A percentile compares a stretch with the other conserved stretches of the same genome.
Evolutionary conservation across 2,113 vertebrate species (phyloP).

Genomic region (Rhinolophus ferrumequinum): DNA sequence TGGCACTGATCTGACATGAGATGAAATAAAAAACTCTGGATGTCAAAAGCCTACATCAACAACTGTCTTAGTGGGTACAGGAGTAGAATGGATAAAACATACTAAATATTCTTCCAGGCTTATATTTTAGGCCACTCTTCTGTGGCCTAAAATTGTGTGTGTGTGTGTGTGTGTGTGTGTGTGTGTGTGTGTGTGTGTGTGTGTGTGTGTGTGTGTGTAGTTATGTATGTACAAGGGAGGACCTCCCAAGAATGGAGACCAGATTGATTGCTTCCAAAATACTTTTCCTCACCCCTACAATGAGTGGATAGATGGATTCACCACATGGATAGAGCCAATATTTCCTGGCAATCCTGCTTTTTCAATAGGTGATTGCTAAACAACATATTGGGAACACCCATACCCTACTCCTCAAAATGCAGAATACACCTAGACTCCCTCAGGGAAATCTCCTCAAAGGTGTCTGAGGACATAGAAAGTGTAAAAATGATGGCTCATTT

Average conservation of each 20-base stretch:
- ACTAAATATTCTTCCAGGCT: not conserved
- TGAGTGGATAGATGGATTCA: not conserved
- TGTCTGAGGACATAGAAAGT: not conserved
- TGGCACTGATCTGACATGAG: not conserved
- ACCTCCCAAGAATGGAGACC: not conserved
- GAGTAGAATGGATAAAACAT: not conserved
- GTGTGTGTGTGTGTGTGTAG: no score
- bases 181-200: not conserved
- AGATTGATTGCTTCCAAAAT: not conserved
- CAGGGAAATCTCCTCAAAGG: not conserved
- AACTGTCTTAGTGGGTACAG: not conserved
- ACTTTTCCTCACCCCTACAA: not conserved
- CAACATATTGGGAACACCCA: not conserved
- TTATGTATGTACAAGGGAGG: not conserved
- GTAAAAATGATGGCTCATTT: not conserved
- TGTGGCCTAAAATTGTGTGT: not conserved
- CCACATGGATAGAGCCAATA: not conserved
- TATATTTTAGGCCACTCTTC: not conserved
- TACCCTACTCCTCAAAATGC: not conserved
- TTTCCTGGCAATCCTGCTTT: not conserved
- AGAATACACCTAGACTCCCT: not conserved
- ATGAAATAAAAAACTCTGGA: not conserved
- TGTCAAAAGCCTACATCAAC: not conserved
- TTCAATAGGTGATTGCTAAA: not conserved
- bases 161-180: not conserved